Conservation (phyloP, 2,888 invertebrate genomes). For the Agrotis ipsilon region DNA sequence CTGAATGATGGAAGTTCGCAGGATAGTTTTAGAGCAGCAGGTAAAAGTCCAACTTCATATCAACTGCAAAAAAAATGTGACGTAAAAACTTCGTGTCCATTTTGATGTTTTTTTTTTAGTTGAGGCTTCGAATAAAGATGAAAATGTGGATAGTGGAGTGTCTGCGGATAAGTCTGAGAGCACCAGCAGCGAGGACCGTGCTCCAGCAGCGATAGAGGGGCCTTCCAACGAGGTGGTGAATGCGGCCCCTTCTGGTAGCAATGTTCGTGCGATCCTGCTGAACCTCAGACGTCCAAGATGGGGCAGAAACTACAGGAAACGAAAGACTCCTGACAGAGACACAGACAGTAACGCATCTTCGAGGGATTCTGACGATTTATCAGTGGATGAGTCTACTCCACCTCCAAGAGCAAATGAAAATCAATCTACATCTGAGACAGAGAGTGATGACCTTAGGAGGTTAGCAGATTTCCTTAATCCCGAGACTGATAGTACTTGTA, state of each 20-base stretch:
- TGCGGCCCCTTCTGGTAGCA: slow-evolving; percentile 83
- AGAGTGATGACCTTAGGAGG: slow-evolving; percentile 74
- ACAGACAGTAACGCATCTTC: slow-evolving; percentile 82
- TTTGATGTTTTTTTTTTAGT: slow-evolving; percentile 72
- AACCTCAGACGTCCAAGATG: slow-evolving; percentile 80
- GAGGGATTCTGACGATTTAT: slow-evolving; percentile 85
- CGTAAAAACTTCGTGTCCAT: slow-evolving; percentile 73
- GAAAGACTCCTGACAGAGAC: slow-evolving; percentile 84
- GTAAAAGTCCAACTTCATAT: slow-evolving; percentile 68
- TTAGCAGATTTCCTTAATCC: slow-evolving; percentile 70
- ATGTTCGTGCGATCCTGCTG: slow-evolving; percentile 80
- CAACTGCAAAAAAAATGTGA: slow-evolving; percentile 64
- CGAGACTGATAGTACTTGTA: slow-evolving; percentile 69
- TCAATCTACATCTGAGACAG: slow-evolving; percentile 72
- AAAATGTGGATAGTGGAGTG: slow-evolving; percentile 87
- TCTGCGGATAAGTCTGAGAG: slow-evolving; percentile 89
- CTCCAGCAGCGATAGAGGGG: slow-evolving; percentile 70
- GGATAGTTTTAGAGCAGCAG: slow-evolving; percentile 82
- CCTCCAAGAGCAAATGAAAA: slow-evolving; percentile 67
- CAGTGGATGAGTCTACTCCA: slow-evolving; percentile 73
- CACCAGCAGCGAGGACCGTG: slow-evolving; percentile 84
- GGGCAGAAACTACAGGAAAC: slow-evolving; percentile 83
- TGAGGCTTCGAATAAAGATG: slow-evolving; percentile 78
- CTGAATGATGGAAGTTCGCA: slow-evolving; percentile 88
- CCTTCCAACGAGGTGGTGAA: slow-evolving; percentile 82